These are phyloP conservation scores for Aptenodytes forsteri DNA, from an alignment of 2,113 vertebrate genomes.

Conservation along the genomic window DNA sequence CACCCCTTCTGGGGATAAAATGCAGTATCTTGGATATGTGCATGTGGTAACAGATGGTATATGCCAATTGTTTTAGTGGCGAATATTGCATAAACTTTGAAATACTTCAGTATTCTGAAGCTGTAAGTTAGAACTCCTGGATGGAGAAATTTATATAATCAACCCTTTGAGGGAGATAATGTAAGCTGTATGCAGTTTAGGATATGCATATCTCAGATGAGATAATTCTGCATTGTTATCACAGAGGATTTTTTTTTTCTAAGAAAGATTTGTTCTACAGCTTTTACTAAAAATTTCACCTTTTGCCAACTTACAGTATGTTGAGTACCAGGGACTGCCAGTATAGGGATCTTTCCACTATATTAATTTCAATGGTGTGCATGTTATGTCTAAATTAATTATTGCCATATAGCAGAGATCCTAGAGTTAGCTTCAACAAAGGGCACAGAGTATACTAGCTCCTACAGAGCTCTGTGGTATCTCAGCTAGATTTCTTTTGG, in stretches of 20 bases:
- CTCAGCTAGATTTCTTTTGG: not conserved
- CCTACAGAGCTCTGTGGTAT: not conserved
- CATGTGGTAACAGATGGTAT: not conserved
- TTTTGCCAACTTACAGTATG: not conserved
- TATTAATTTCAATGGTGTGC: not conserved
- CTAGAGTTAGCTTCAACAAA: not conserved
- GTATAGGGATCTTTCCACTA: not conserved
- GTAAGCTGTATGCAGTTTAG: not conserved
- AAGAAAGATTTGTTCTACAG: not conserved
- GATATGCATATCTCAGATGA: not conserved
- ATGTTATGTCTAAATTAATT: not conserved
- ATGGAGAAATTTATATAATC: not conserved
- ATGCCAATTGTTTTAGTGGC: not conserved
- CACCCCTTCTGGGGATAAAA: not conserved
- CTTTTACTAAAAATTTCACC: not conserved
- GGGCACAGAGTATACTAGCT: not conserved
- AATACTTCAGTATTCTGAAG: not conserved
- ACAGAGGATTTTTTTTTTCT: not conserved
- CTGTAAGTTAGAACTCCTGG: not conserved
- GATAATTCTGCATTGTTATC: not conserved
- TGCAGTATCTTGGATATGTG: not conserved
- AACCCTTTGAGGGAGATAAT: not conserved
- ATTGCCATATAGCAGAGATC: not conserved
- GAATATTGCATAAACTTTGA: not conserved
- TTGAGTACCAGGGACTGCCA: not conserved